A percentile compares a stretch with the other conserved stretches of the same genome.
phyloP scores from a whole-genome alignment of 2,113 vertebrate species.

The Ictalurus furcatus region DNA sequence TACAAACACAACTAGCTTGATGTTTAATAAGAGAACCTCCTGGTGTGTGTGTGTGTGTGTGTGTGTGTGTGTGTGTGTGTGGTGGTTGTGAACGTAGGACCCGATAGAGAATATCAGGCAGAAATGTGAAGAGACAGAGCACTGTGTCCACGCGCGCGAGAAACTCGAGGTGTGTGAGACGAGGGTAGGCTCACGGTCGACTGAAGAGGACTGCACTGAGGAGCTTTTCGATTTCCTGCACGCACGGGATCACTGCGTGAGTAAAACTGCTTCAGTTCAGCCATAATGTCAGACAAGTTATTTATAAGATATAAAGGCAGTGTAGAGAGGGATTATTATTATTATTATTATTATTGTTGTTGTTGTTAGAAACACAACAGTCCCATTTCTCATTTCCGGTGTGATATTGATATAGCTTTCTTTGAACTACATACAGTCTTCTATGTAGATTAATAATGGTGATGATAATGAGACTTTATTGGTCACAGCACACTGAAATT shows the following conservation, averaged over 20 bases:
- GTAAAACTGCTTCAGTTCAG: constrained; percentile 39
- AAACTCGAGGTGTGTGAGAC: constrained; percentile 80
- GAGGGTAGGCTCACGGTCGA: constrained; percentile 84
- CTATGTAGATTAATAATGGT: neutral
- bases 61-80: neutral
- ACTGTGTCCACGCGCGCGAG: constrained; percentile 81
- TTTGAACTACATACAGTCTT: neutral
- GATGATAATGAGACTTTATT: too few species aligned
- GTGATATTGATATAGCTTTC: neutral
- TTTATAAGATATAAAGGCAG: neutral
- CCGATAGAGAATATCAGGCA: constrained; percentile 83
- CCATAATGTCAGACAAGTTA: neutral
- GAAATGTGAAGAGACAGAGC: constrained; percentile 81
- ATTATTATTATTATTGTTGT: neutral
- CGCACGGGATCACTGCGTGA: constrained; percentile 94
- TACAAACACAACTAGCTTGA: neutral
- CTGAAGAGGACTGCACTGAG: constrained; percentile 89
- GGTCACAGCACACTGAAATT: too few species aligned
- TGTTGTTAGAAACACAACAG: neutral
- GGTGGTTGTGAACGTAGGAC: constrained; percentile 72
- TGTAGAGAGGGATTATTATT: neutral
- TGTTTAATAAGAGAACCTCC: constrained; percentile 2
- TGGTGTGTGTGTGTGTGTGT: too few species aligned
- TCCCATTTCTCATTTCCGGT: neutral
- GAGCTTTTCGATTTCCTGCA: constrained; percentile 96